Conservation (phyloP, 2,888 invertebrate genomes). For the Diadromus collaris region DNA sequence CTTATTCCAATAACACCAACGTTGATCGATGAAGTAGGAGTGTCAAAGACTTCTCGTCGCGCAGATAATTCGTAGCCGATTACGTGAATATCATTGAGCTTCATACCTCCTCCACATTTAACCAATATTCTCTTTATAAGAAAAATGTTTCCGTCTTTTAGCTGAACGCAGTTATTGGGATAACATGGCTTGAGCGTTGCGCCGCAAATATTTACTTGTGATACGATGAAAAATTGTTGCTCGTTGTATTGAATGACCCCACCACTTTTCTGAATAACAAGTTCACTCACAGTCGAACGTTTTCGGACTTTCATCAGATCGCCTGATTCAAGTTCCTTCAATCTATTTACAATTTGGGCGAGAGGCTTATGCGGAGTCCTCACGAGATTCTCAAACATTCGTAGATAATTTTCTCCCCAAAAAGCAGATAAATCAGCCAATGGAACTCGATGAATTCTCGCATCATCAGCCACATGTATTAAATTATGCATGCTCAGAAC, state of each 20-base stretch:
- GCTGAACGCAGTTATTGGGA: slow-evolving; percentile 32
- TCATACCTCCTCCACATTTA: background rate
- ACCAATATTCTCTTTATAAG: slow-evolving; percentile 20
- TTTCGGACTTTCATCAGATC: slow-evolving; percentile 16
- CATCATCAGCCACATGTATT: slow-evolving; percentile 24
- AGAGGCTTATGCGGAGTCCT: slow-evolving; percentile 22
- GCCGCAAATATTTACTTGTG: background rate
- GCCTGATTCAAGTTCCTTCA: background rate
- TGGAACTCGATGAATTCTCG: slow-evolving; percentile 5
- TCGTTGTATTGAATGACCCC: background rate
- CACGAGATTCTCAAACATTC: slow-evolving; percentile 23
- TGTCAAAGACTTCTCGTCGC: slow-evolving; percentile 18
- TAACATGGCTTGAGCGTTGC: slow-evolving; percentile 11
- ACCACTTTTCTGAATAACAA: slow-evolving; percentile 7
- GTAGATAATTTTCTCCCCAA: slow-evolving; percentile 31
- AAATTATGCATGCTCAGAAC: slow-evolving; percentile 31
- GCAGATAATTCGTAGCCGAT: slow-evolving; percentile 10
- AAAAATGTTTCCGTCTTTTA: slow-evolving; percentile 25
- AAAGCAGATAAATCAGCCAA: slow-evolving; percentile 18
- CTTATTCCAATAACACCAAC: slow-evolving; percentile 14
- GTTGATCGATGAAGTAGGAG: slow-evolving; percentile 24
- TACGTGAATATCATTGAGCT: slow-evolving; percentile 11
- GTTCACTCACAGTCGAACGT: background rate
- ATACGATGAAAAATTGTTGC: background rate
- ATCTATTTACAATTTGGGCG: slow-evolving; percentile 27